phyloP scores from a whole-genome alignment of 2,113 vertebrate species.

The Gadus macrocephalus region DNA sequence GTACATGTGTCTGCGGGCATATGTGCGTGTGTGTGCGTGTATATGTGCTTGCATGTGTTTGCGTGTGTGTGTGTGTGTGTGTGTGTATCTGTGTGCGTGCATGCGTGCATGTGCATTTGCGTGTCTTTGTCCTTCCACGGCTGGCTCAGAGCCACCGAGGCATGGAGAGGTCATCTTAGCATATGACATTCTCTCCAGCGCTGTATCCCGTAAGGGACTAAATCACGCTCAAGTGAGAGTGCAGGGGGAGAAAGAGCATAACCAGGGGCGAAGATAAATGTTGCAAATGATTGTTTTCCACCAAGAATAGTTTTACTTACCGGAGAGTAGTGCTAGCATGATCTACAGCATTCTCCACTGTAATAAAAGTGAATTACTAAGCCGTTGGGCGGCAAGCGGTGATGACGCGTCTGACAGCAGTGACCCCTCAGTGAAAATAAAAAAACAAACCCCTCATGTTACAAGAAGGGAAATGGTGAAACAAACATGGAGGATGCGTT shows the following conservation, averaged over 20 bases:
- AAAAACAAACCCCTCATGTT: too few relatives aligned
- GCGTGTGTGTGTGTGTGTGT: too few relatives aligned
- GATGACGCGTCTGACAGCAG: background rate
- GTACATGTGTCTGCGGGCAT: too few relatives aligned
- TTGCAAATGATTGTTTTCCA: background rate
- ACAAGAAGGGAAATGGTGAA: background rate
- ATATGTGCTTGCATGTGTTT: too few relatives aligned
- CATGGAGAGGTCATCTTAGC: constrained; percentile 67
- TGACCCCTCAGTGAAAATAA: too few relatives aligned
- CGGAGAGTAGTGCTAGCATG: background rate
- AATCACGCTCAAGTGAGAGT: constrained; percentile 49
- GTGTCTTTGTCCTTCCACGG: constrained; percentile 56
- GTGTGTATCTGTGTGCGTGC: constrained; percentile 46
- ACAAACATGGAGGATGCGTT: constrained; percentile 2
- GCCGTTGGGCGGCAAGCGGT: background rate
- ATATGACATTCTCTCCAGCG: constrained; percentile 62
- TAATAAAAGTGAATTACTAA: too few relatives aligned
- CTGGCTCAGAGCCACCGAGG: constrained; percentile 53
- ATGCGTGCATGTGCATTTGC: constrained; percentile 42
- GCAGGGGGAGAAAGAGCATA: constrained; percentile 16
- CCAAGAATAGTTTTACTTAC: background rate
- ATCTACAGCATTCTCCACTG: too few relatives aligned
- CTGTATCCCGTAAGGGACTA: constrained; percentile 40
- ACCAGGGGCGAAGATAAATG: background rate
- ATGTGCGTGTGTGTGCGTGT: too few relatives aligned